Conservation (phyloP, 2,797 vertebrate genomes). For the Sus cebifrons region DNA sequence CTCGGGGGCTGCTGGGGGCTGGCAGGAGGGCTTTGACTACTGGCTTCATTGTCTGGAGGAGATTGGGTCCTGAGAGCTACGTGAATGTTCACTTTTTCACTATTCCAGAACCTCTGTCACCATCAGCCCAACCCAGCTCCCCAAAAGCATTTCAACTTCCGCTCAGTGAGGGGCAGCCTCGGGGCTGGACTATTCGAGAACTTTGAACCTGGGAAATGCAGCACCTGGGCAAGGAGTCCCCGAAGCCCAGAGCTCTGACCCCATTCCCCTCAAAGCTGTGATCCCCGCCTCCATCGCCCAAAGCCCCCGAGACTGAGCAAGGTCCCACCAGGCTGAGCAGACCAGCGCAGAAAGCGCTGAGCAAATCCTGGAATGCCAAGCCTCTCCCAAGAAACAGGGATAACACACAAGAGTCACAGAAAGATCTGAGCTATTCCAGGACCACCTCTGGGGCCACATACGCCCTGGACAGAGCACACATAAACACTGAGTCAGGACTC, state of each 20-base stretch:
- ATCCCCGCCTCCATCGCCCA: neutral
- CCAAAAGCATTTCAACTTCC: neutral
- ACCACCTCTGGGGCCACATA: constrained; percentile 71
- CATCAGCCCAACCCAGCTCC: neutral
- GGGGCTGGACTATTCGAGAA: neutral
- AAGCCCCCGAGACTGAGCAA: neutral
- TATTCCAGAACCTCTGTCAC: neutral
- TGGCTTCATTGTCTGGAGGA: neutral
- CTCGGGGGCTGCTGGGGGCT: neutral
- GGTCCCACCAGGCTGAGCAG: neutral
- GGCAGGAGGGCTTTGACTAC: no score
- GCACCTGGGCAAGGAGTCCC: neutral
- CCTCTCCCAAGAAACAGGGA: constrained; percentile 60
- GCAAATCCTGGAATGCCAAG: neutral
- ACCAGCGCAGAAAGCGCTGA: neutral
- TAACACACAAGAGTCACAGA: constrained; percentile 26
- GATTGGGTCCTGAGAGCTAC: neutral
- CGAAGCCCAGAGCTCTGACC: neutral
- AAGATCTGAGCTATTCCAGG: constrained; percentile 74
- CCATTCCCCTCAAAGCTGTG: neutral
- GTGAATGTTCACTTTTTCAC: neutral
- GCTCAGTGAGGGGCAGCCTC: neutral
- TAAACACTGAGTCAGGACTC: constrained; percentile 76
- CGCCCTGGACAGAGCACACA: neutral
- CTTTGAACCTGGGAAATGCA: neutral